Evolutionary conservation across 2,113 vertebrate genomes (phyloP).

Genomic region (Brachionichthys hirsutus): DNA sequence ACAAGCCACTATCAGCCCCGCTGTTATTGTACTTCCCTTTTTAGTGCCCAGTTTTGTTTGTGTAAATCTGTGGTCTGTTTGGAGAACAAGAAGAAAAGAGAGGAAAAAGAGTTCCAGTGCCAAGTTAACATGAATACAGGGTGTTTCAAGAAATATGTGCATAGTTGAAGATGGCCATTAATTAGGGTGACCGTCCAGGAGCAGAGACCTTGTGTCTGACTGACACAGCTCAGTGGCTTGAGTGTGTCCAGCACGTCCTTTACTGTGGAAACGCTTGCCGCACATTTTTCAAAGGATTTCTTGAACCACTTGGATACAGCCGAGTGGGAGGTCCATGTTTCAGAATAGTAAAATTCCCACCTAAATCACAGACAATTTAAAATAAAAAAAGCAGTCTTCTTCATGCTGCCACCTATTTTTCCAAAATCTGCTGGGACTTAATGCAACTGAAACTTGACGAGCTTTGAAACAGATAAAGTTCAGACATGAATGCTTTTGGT

Average conservation of each 20-base stretch:
- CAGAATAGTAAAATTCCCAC: neutral
- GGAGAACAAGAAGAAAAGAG: conserved; percentile 24
- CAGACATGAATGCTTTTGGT: conserved; percentile 44
- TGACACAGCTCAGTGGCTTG: conserved; percentile 1
- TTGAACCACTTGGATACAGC: neutral
- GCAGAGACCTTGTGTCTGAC: neutral
- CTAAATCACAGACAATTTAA: conserved; percentile 8
- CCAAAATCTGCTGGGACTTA: conserved; percentile 37
- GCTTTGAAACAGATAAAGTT: conserved; percentile 46
- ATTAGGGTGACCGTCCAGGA: neutral
- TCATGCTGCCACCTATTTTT: conserved; percentile 34
- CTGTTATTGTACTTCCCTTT: conserved; percentile 74
- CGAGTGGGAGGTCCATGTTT: conserved; percentile 2
- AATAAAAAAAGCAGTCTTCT: conserved; percentile 28
- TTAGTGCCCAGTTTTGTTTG: conserved; percentile 64
- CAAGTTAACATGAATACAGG: conserved; percentile 16
- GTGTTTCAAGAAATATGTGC: conserved; percentile 8
- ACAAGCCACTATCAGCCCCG: conserved; percentile 65
- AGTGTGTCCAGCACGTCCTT: conserved; percentile 6
- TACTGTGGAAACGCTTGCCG: neutral
- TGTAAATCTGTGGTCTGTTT: conserved; percentile 58
- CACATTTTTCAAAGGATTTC: neutral
- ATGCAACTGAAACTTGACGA: conserved; percentile 45
- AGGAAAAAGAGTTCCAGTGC: conserved; percentile 27
- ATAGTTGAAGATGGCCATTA: neutral